Conservation (phyloP, 2,113 vertebrate species). For the Tursiops truncatus region DNA sequence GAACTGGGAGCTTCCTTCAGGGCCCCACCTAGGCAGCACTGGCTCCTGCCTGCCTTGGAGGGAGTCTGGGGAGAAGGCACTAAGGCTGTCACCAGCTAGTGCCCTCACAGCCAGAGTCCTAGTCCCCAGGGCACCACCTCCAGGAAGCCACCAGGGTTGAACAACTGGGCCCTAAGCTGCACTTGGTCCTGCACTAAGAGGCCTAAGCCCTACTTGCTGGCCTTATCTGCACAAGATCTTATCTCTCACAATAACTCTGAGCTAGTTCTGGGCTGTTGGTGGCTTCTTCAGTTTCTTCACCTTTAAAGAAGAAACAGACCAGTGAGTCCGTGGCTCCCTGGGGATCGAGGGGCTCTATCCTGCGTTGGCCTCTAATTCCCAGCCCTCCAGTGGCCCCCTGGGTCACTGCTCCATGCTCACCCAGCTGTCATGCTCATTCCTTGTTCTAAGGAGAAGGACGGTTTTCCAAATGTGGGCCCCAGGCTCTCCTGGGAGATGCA, state of each 20-base stretch:
- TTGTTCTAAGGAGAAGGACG: not conserved
- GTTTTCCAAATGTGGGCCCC: slow-evolving; percentile 24
- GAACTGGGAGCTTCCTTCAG: slow-evolving; percentile 44
- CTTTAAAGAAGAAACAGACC: not conserved
- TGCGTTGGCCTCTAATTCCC: not conserved
- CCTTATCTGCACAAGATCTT: not conserved
- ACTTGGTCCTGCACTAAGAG: not conserved
- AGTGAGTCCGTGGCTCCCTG: not conserved
- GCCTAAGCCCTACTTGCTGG: not conserved
- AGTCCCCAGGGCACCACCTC: not conserved
- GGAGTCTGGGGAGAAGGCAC: not conserved
- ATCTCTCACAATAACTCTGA: not conserved
- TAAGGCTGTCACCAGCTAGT: not conserved
- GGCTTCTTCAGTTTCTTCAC: slow-evolving; percentile 30
- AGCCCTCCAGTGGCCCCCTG: not conserved
- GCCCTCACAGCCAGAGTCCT: not conserved
- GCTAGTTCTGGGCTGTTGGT: slow-evolving; percentile 11
- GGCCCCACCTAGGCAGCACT: not conserved
- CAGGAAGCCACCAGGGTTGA: slow-evolving; percentile 37
- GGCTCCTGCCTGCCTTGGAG: not conserved
- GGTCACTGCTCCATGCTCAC: not conserved
- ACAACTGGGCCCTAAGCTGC: not conserved
- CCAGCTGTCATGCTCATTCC: not conserved
- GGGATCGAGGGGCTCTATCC: not conserved
- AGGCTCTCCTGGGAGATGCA: not conserved